A percentile compares a stretch with the other conserved stretches of the same genome.
These are phyloP conservation scores for Lucinisca nassula DNA, from an alignment of 2,888 invertebrate genomes.

Conservation along the genomic window DNA sequence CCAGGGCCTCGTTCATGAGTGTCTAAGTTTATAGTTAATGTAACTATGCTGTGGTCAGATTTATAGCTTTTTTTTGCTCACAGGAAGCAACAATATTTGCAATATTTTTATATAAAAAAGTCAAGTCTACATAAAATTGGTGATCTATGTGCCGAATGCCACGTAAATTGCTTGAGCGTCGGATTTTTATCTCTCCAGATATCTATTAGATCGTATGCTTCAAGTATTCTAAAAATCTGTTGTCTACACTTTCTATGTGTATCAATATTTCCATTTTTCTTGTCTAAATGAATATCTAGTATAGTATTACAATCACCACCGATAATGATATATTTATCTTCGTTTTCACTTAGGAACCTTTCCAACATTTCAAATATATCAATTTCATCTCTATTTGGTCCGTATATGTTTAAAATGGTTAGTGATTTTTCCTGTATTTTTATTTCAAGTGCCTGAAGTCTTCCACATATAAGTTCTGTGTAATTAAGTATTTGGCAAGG, in stretches of 20 bases:
- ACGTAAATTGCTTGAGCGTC: neutral
- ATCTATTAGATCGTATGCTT: neutral
- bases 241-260: neutral
- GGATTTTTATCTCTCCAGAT: neutral
- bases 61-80: too few relatives aligned
- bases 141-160: too few relatives aligned
- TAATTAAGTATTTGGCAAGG: neutral
- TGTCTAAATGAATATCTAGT: neutral
- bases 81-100: too few relatives aligned
- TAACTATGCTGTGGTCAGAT: too few relatives aligned
- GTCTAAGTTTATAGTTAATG: too few relatives aligned
- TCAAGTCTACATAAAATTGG: neutral
- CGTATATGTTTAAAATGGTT: too few relatives aligned
- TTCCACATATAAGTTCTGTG: neutral
- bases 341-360: neutral
- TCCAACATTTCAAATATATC: too few relatives aligned
- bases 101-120: neutral
- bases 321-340: neutral
- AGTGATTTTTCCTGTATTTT: neutral
- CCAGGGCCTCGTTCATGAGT: too few relatives aligned
- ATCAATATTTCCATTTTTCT: neutral
- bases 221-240: neutral
- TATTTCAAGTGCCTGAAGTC: neutral
- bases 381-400: too few relatives aligned
- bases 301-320: neutral